Conservation (phyloP, 2,113 vertebrate species). For the Microcebus tavaratra region DNA sequence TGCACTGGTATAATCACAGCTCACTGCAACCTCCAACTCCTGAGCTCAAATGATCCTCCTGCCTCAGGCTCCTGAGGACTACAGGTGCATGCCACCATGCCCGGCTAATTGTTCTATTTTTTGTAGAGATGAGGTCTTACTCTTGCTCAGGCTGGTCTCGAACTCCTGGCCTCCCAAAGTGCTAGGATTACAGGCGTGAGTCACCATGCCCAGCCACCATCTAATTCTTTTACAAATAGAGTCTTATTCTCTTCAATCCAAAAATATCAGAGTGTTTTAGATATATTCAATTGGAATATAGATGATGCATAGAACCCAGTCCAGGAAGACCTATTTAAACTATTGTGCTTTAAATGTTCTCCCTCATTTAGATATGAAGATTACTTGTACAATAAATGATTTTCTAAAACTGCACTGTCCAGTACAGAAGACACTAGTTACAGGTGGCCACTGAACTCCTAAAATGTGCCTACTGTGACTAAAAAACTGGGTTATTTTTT, state of each 20-base stretch:
- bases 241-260: background rate
- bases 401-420: background rate
- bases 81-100: no score
- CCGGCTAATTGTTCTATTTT: no score
- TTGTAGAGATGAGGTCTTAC: no score
- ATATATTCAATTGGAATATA: background rate
- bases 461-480: background rate
- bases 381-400: background rate
- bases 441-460: background rate
- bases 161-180: no score
- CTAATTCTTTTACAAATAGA: background rate
- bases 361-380: background rate
- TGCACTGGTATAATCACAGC: no score
- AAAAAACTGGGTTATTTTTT: background rate
- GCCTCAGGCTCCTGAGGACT: no score
- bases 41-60: no score
- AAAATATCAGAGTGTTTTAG: background rate
- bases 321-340: constrained; percentile 30
- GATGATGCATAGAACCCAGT: background rate
- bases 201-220: background rate
- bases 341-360: background rate
- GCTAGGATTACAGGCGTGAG: no score
- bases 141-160: no score
- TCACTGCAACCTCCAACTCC: no score
- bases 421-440: background rate